Evolutionary conservation across 2,113 vertebrate genomes (phyloP), one percentile per base, ranked within the genome.

Genomic region (Rattus rattus): DNA sequence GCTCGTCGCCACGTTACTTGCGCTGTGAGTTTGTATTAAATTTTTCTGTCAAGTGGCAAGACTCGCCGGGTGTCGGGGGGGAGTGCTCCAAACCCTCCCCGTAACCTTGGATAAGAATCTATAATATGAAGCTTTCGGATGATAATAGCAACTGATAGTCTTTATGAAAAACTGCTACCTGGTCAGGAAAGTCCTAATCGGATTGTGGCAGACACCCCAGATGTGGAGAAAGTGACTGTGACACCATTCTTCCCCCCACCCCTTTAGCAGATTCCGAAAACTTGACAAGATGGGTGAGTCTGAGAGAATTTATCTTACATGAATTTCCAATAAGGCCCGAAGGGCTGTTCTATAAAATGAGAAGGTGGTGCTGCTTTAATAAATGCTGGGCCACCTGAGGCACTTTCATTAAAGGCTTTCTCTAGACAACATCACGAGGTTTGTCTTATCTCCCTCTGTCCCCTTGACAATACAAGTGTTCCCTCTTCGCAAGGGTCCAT

Each of bases 21-120:
- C 98, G 98, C 98, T 99, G 98, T 98, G 98, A 98, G 99, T 99
- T 99, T 99, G 99, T 99, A 99, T 99, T 99, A 99, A 99, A 99
- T 99, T 99, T 99, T 99, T 99, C 98, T 97, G 98, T 99, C 99
- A 99, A 99, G 99, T 99, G 99, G 98, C 98, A 99, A 97, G 97
- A 98, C 98, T 98, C 98, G 97, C 28, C 90, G 91, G 94, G 52
- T 2, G 52, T 7, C 3, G 52, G 91, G 92, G 52, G 52, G 52
- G 52, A 99, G 98, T 98, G 98, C 95, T 98, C 89, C 95, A 94
- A 98, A 98, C 97, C 98, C 98, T 96, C 98, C 98, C 97, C 97
- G 97, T 97, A 99, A 98, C 97, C 98, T 98, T 94, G 96, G 98
- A 98, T 99, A 99, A 98, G 97, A 97, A 99, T 99, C 98, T 98